These are phyloP conservation scores for Strongylocentrotus purpuratus DNA, from an alignment of 35 echinoderm and acorn worm genomes.

Conservation along the genomic window DNA sequence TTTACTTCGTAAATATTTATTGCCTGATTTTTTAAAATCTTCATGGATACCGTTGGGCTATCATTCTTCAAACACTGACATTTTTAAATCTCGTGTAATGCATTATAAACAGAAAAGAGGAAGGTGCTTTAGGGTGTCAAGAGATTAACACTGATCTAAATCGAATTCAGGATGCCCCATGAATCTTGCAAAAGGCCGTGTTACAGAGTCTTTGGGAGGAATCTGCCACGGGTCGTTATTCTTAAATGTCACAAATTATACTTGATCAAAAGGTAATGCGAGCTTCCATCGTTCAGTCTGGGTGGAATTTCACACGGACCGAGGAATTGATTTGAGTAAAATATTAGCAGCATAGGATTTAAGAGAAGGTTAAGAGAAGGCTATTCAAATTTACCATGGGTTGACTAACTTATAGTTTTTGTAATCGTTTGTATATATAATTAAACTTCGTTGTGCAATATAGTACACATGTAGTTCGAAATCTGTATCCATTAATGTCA, in stretches of 20 bases:
- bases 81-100: not conserved
- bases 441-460: no score
- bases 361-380: not conserved
- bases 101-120: not conserved
- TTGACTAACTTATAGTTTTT: no score
- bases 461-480: no score
- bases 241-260: not conserved
- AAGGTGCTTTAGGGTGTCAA: not conserved
- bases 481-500: no score
- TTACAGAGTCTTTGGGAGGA: not conserved
- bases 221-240: not conserved
- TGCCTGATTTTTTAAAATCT: not conserved
- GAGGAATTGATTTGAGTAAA: not conserved
- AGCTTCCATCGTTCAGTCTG: not conserved
- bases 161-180: not conserved
- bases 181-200: not conserved
- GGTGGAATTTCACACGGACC: not conserved
- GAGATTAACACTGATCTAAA: not conserved
- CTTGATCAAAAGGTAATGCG: not conserved
- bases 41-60: not conserved
- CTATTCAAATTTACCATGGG: no score
- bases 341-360: not conserved
- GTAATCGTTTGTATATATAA: no score
- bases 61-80: not conserved
- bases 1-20: no score